Evolutionary conservation across 2,888 invertebrate species (phyloP), one percentile per base, ranked within the genome.

Genomic region (Tanytarsus gracilentus): DNA sequence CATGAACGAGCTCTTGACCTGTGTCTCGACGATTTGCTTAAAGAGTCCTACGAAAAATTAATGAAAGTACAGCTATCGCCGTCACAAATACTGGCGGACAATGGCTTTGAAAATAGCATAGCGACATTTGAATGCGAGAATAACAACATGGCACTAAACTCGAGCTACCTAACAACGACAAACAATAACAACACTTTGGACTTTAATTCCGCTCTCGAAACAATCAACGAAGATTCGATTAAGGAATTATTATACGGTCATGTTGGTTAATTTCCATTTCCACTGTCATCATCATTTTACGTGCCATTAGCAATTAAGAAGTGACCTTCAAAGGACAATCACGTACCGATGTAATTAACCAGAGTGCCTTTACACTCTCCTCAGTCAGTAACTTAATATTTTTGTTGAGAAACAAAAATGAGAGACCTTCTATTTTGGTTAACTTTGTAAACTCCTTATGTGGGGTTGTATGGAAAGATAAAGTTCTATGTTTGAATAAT

Each of bases 31-130:
- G 60, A 60, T n/a, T 36, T 60, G 16, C 50, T 60, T 23, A 60
- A 60, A 26, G 60, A 60, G 7, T 36, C 49, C 9, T 60, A 60
- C n/a, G 60, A 60, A 16, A 60, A 60, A n/a, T 16, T 60, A 60
- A 36, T 60, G 50, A 60, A 49, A 33, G 7, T 26, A 7, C 59
- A 49, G 16, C 30, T 14, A 4, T 7, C 25, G 18, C 33, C 50
- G n/a, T n/a, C n/a, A 26, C 33, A 50, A 26, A 50, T 44, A 44
- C n/a, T n/a, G n/a, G 18, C 16, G 3, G 44, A 44, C 14, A 44
- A 44, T 44, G 33, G 33, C 33, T 40, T 39, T 25, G 36, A 40
- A 18, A 36, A 26, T 25, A 18, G 9, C 11, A 58, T 2, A 4
- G 14, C n/a, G 30, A 4, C 51, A 25, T 16, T 23, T 6, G 11